These are phyloP conservation scores for Pachyrhynchus sulphureomaculatus DNA, from an alignment of 1,140 invertebrate species.

Conservation along the genomic window DNA sequence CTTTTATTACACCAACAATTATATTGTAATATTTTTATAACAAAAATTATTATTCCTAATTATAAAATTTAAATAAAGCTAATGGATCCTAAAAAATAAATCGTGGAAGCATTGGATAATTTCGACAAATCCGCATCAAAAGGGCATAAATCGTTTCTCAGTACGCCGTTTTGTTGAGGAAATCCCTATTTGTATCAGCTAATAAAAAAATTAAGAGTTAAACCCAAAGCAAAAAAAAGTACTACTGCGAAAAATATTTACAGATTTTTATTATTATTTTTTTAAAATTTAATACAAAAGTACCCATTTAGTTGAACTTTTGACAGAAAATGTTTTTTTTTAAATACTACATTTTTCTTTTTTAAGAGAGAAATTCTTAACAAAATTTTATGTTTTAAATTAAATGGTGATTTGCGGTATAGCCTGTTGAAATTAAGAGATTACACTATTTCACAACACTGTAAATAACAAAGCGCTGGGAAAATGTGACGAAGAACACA, in stretches of 20 bases:
- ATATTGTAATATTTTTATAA: conserved; percentile 52
- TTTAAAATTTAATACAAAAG: conserved; percentile 15
- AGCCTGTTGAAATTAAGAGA: too few species aligned
- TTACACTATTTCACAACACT: too few species aligned
- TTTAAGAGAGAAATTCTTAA: neutral
- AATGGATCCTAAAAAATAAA: conserved; percentile 44
- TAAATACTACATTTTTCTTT: conserved; percentile 7
- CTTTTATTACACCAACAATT: conserved; percentile 54
- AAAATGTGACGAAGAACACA: too few species aligned
- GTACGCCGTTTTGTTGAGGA: conserved; percentile 27
- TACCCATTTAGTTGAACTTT: conserved; percentile 38
- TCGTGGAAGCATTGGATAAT: conserved; percentile 47
- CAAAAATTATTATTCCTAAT: conserved; percentile 49
- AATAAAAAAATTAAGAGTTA: conserved; percentile 38
- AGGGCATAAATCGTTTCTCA: neutral
- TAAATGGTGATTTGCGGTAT: neutral
- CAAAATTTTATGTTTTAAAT: neutral
- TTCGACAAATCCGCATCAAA: neutral
- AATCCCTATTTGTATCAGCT: conserved; percentile 21
- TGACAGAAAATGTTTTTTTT: conserved; percentile 25
- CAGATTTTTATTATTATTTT: conserved; percentile 20
- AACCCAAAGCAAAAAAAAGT: conserved; percentile 41
- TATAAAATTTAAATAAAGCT: conserved; percentile 49
- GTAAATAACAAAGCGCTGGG: too few species aligned
- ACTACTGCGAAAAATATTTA: conserved; percentile 36